Base-by-base conservation (phyloP, 1,140 invertebrate species). In the Yoshiicerus persimilis region DNA sequence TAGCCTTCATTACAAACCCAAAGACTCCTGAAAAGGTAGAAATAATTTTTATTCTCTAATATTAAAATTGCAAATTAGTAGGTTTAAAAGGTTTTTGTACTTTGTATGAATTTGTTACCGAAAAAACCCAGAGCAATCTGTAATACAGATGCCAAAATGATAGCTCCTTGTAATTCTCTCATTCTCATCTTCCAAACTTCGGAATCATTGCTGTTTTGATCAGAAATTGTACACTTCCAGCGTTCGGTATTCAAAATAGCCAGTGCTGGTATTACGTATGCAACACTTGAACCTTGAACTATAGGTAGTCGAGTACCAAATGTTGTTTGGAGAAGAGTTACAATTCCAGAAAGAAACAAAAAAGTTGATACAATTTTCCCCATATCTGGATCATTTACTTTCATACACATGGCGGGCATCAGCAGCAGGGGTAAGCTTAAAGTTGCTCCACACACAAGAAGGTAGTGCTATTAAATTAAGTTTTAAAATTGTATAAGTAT, bases 391-490 rank as follows among this genome's bases (percentile, higher is more conserved):
- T 92, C 91, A 36, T 91, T 87, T 6, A 91, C 90, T 0, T 89
- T 90, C 56, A 94, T 93, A 90, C 94, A 94, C 32, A 94, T 87
- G 6, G 85, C 95, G 2, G 96, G 96, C n/a, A 96, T 96, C 47
- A 98, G 92, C 62, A 98, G 95, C 90, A 97, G 96, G 0, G 97
- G 96, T 87, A 96, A 96, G 1, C 96, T 95, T 0, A 97, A 96
- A 34, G 97, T 97, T 0, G 96, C 96, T 0, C 96, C 96, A 38
- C 97, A 96, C 96, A 97, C 97, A 0, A 96, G 97, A 87, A 97
- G 92, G 91, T 97, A 97, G 92, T 97, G 96, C 95, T 98, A 93
- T 11, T 25, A 13, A 39, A 20, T 75, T 27, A 11, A 16, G 13
- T 30, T 75, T 0, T 32, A 32, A 11, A 6, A 75, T 16, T 75